Evolutionary conservation across 2,888 invertebrate genomes (phyloP).

Genomic region (Acleris emargana): DNA sequence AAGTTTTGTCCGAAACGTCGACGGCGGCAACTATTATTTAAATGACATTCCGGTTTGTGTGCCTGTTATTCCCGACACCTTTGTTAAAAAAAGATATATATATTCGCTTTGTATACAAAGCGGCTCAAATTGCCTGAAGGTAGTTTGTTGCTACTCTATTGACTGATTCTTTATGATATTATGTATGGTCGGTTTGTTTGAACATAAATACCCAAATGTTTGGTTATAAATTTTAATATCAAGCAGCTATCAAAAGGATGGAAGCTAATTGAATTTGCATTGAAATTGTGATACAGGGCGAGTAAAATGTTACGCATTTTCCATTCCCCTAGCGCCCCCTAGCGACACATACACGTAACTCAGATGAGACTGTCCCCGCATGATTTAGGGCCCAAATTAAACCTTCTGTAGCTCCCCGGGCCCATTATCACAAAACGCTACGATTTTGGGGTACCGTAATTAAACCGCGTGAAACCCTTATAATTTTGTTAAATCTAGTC

Average conservation of each 20-base stretch:
- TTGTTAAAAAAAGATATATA: conserved; percentile 14
- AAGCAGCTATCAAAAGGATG: conserved; percentile 38
- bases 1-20: conserved; percentile 32
- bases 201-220: neutral
- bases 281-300: conserved; percentile 44
- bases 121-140: neutral
- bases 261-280: conserved; percentile 32
- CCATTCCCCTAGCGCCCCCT: conserved; percentile 43
- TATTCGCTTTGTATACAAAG: conserved; percentile 3
- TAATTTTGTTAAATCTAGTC: conserved; percentile 35
- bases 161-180: neutral
- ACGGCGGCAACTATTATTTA: conserved; percentile 21
- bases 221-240: conserved; percentile 37
- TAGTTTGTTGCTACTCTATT: neutral
- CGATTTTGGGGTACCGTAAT: conserved; percentile 46
- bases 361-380: conserved; percentile 54
- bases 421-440: conserved; percentile 39
- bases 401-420: conserved; percentile 46
- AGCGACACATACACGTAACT: conserved; percentile 51
- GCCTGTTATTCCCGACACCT: conserved; percentile 19
- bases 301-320: conserved; percentile 49
- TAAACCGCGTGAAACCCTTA: conserved; percentile 45
- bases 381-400: conserved; percentile 62
- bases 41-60: conserved; percentile 20
- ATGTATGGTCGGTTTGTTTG: no score